phyloP scores from a whole-genome alignment of 2,797 vertebrate genomes.

The Notamacropus eugenii region DNA sequence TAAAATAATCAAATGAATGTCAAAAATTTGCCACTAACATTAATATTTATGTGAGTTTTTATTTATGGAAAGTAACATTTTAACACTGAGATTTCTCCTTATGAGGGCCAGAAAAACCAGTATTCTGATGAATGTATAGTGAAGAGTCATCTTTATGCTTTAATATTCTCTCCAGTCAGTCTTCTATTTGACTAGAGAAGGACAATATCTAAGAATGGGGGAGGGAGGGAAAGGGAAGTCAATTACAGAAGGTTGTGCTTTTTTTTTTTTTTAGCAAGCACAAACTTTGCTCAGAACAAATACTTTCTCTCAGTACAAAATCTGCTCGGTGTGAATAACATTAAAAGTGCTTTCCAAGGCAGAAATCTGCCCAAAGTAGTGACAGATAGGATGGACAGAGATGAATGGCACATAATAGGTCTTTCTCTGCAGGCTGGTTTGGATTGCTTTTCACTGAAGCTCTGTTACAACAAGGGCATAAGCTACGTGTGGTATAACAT shows the following conservation, averaged over 20 bases:
- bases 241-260: not conserved
- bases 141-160: not conserved
- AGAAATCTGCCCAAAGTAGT: not conserved
- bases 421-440: not conserved
- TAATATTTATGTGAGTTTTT: conserved; percentile 27
- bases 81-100: conserved; percentile 35
- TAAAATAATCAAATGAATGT: not conserved
- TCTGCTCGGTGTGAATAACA: not conserved
- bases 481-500: not conserved
- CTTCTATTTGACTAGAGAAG: not conserved
- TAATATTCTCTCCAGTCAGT: not conserved
- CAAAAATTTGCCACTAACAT: conserved; percentile 16
- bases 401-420: not conserved
- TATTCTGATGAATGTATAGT: not conserved
- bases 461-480: not conserved
- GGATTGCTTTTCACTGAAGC: not conserved
- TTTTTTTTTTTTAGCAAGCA: not conserved
- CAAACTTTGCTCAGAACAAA: not conserved
- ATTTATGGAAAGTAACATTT: conserved; percentile 36
- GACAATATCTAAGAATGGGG: not conserved
- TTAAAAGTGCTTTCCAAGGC: not conserved
- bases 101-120: conserved; percentile 7
- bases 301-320: not conserved
- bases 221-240: not conserved
- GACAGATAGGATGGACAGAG: not conserved